Evolutionary conservation across 1,140 invertebrate species (phyloP).

Genomic region (Saxidomus purpurata): DNA sequence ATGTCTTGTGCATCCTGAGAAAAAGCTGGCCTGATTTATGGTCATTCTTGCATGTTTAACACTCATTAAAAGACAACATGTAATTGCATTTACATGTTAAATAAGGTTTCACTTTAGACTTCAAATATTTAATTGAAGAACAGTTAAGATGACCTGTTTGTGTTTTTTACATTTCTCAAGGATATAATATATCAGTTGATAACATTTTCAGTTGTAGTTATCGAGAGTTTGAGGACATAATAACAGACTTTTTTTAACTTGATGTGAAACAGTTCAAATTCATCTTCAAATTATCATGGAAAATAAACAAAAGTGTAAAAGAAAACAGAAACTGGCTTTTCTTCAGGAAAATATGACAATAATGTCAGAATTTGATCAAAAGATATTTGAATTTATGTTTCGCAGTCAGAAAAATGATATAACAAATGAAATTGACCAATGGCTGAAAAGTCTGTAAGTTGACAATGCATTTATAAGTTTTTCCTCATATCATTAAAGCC

Average conservation of each 20-base stretch:
- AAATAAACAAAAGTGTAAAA: background rate
- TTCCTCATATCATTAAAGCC: too few relatives aligned
- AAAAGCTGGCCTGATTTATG: too few relatives aligned
- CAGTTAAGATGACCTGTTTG: too few relatives aligned
- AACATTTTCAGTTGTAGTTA: too few relatives aligned
- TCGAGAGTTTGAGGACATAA: too few relatives aligned
- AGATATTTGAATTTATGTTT: constrained; percentile 49
- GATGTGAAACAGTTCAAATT: too few relatives aligned
- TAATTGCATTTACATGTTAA: constrained; percentile 16
- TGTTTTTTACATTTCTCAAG: too few relatives aligned
- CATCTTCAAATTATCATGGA: background rate
- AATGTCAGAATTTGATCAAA: constrained; percentile 47
- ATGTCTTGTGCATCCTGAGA: too few relatives aligned
- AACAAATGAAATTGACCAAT: constrained; percentile 22
- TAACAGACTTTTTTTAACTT: too few relatives aligned
- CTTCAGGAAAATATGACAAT: constrained; percentile 38
- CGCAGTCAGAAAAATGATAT: constrained; percentile 45
- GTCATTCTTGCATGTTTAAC: too few relatives aligned
- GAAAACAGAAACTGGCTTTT: constrained; percentile 15
- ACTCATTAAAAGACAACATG: background rate
- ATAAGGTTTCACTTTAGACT: background rate
- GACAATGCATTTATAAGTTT: too few relatives aligned
- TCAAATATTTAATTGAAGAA: background rate
- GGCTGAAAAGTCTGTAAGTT: constrained; percentile 48
- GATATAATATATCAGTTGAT: too few relatives aligned